These are phyloP conservation scores for Tetragonula carbonaria DNA, from an alignment of 2,888 invertebrate genomes.

Conservation along the genomic window DNA sequence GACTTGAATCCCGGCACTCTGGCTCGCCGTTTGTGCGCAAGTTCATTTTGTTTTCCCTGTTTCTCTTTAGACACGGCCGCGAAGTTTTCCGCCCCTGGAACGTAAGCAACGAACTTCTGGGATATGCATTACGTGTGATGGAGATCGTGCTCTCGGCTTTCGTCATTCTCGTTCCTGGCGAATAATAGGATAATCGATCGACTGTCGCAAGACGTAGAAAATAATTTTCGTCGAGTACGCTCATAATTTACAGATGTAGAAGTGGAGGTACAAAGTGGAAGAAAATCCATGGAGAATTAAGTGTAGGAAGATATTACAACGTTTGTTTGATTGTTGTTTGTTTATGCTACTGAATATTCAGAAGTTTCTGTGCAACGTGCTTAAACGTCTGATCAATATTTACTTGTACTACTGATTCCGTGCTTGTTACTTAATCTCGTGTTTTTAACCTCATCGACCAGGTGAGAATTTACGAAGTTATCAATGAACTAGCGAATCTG, in stretches of 20 bases:
- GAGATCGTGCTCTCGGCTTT: background rate
- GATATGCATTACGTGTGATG: slow-evolving; percentile 11
- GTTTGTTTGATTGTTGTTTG: background rate
- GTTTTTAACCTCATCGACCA: background rate
- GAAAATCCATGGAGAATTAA: no score
- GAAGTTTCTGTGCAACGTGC: background rate
- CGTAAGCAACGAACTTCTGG: background rate
- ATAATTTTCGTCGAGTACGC: background rate
- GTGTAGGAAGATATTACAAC: background rate
- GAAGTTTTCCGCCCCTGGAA: background rate
- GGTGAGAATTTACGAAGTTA: background rate
- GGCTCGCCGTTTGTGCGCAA: background rate
- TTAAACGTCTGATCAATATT: background rate
- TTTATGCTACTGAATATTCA: background rate
- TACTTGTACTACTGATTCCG: background rate
- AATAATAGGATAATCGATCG: background rate
- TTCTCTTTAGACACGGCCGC: background rate
- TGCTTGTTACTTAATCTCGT: background rate
- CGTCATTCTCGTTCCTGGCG: background rate
- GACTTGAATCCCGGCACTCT: slow-evolving; percentile 37
- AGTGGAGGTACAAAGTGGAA: no score
- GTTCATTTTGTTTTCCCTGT: slow-evolving; percentile 20
- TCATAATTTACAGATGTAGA: background rate
- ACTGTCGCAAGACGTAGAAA: background rate
- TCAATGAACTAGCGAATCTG: background rate